Evolutionary conservation across 2,113 vertebrate genomes (phyloP).

Genomic region (Ptilorrhoa leucosticta): DNA sequence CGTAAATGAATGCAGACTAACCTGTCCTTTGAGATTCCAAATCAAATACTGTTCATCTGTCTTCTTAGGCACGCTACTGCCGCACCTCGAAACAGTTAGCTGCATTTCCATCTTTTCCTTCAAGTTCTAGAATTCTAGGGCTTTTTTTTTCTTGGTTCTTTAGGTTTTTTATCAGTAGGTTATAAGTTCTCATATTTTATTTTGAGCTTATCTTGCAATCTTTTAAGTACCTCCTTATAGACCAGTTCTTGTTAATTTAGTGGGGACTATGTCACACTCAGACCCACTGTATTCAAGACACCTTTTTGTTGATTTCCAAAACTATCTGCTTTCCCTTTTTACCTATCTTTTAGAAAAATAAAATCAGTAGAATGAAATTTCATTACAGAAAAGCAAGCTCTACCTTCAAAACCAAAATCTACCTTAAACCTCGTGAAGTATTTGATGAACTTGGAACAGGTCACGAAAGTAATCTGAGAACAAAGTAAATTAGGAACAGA

Average conservation of each 20-base stretch:
- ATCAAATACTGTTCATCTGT: neutral
- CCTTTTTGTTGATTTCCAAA: neutral
- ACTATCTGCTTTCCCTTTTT: neutral
- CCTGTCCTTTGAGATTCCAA: constrained; percentile 24
- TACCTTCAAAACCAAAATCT: neutral
- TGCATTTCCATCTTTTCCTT: neutral
- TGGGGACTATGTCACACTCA: neutral
- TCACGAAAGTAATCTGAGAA: neutral
- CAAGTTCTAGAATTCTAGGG: neutral
- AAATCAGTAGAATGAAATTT: neutral
- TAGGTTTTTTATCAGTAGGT: neutral
- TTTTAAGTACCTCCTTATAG: neutral
- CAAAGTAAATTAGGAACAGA: neutral
- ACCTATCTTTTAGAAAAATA: neutral
- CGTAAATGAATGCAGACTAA: constrained; percentile 16
- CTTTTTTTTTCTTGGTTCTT: neutral
- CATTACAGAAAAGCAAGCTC: neutral
- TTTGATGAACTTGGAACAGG: neutral
- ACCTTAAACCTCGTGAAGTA: neutral
- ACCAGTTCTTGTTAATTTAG: neutral
- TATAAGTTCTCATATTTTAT: neutral
- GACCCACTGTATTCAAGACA: neutral
- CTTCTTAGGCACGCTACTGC: neutral
- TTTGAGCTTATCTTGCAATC: neutral
- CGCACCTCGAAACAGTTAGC: neutral